Evolutionary conservation across 2,113 vertebrate species (phyloP), one percentile per base, ranked within the genome.

Genomic region (Rhadina sibilatrix): DNA sequence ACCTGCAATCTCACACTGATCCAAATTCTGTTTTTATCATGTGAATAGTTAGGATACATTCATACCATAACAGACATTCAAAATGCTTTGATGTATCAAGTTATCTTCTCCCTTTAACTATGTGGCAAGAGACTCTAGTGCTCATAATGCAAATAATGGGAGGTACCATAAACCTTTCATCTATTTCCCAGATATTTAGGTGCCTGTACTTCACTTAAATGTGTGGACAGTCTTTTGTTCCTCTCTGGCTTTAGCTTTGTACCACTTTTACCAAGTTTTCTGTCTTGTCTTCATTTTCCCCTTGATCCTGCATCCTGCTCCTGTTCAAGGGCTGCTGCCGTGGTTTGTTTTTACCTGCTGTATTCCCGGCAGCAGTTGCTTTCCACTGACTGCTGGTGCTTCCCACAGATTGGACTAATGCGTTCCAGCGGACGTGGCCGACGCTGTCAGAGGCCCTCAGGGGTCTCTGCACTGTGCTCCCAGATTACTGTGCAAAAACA

Each of bases 151-250:
- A 54, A 28, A 30, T 38, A 25, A 71, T 56, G 6, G 28, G 30
- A 37, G 19, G 52, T 71, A 19, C 31, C 1, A 0, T 63, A 66
- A 78, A 44, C 10, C 25, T 42, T 47, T 21, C 22, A 47, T 21
- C 0, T 24, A 12, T 77, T 72, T 88, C 37, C 83, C 15, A 75
- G 18, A 11, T 83, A 61, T 86, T 71, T n/a, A 50, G 8, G 2
- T 83, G 42, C 19, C 44, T 46, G 10, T 72, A 38, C 15, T 6
- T 79, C 44, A 31, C n/a, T 61, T 80, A 18, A 56, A 38, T 54
- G n/a, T 1, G 0, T 44, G 35, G 17, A 4, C 31, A 27, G 1
- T 44, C 44, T 85, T 50, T 60, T 1, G 0, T 49, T n/a, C 8
- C 22, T 61, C 8, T 69, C 40, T 90, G 59, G 5, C 15, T 70